phyloP scores from a whole-genome alignment of 2,797 vertebrate genomes.

The Buphagus erythrorhynchus region DNA sequence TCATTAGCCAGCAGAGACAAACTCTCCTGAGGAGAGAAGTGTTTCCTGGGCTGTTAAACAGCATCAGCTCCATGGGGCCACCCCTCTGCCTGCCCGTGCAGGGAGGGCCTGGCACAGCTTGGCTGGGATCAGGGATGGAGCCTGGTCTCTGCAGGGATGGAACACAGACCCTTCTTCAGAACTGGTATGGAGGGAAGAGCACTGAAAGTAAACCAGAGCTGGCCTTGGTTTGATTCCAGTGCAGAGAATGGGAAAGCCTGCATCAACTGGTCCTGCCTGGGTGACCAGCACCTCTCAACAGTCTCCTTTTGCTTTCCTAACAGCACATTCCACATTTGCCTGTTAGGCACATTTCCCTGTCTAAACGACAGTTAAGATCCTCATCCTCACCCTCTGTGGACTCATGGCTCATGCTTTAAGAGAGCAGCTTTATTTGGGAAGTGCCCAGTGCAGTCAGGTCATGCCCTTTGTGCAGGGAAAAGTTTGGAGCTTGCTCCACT shows the following conservation, averaged over 20 bases:
- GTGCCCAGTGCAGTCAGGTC: fast-evolving
- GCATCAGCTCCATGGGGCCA: background rate
- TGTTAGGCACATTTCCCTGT: background rate
- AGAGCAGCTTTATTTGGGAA: background rate
- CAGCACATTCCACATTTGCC: background rate
- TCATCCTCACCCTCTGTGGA: background rate
- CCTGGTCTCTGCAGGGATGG: background rate
- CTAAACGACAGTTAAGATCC: background rate
- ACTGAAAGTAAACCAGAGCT: background rate
- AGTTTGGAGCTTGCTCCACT: background rate
- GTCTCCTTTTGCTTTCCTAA: background rate
- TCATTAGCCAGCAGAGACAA: slow-evolving; percentile 49
- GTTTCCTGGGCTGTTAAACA: background rate
- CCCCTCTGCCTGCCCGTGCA: background rate
- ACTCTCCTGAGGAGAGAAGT: background rate
- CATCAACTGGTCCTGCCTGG: background rate
- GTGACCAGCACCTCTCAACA: background rate
- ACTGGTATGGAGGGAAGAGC: background rate
- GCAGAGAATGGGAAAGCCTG: background rate
- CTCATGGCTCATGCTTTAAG: background rate
- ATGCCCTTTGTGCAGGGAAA: background rate
- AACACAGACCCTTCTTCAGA: background rate
- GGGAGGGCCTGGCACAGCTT: background rate
- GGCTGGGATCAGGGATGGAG: background rate
- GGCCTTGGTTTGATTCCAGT: background rate